These are phyloP conservation scores for Columbina picui DNA, from an alignment of 2,113 vertebrate genomes.

Conservation along the genomic window DNA sequence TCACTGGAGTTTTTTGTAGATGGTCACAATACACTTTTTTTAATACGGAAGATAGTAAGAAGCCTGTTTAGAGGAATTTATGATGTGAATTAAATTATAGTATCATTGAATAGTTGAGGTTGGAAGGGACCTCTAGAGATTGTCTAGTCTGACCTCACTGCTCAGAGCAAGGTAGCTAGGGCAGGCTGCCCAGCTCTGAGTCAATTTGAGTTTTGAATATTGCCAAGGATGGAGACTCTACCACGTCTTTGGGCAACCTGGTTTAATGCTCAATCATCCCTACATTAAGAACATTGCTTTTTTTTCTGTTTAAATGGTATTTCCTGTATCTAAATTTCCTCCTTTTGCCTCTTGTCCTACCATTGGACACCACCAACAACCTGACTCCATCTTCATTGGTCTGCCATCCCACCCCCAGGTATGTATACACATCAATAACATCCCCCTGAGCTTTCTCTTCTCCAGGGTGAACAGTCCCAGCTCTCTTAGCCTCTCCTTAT, in stretches of 20 bases:
- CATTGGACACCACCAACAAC: neutral
- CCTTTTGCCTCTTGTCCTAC: neutral
- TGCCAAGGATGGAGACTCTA: neutral
- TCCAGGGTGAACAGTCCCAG: neutral
- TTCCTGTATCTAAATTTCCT: neutral
- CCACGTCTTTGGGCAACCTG: neutral
- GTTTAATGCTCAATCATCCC: neutral
- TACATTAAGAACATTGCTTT: neutral
- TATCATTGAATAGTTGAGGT: neutral
- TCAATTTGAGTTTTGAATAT: neutral
- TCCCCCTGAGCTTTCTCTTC: neutral
- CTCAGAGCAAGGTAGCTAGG: neutral
- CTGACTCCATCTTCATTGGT: neutral
- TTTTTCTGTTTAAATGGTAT: neutral
- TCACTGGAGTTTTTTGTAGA: neutral
- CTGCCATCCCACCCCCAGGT: rapidly evolving
- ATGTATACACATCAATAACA: neutral
- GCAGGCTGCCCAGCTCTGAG: neutral
- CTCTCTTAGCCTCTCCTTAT: neutral
- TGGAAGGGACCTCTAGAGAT: neutral
- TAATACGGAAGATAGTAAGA: neutral
- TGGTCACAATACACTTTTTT: neutral
- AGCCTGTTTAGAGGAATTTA: neutral
- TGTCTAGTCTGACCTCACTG: neutral
- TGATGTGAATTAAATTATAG: neutral